Evolutionary conservation across 2,888 invertebrate genomes (phyloP).

Genomic region (Cantharis flavilabris): DNA sequence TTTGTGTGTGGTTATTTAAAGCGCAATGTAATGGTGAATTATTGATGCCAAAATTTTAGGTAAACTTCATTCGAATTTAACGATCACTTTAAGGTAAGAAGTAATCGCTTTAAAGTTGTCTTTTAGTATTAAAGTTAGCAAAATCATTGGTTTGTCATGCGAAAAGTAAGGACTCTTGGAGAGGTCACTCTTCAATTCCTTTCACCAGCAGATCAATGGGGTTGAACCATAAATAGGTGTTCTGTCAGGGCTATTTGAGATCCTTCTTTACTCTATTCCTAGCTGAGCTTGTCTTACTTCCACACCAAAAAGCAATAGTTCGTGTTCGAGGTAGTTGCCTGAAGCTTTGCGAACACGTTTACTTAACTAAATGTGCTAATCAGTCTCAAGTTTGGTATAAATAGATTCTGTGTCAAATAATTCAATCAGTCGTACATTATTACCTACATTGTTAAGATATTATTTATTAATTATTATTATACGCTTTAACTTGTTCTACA

Average conservation of each 20-base stretch:
- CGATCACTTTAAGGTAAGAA: background rate
- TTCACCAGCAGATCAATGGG: conserved; percentile 47
- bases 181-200: conserved; percentile 42
- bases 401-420: conserved; percentile 20
- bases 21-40: background rate
- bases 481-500: conserved; percentile 4
- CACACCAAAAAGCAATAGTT: conserved; percentile 44
- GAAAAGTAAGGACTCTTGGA: conserved; percentile 37
- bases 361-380: conserved; percentile 44
- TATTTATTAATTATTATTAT: conserved; percentile 13
- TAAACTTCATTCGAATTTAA: background rate
- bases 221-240: conserved; percentile 49
- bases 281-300: conserved; percentile 43
- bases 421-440: conserved; percentile 19
- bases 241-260: conserved; percentile 39
- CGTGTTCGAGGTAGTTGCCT: conserved; percentile 41
- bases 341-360: conserved; percentile 43
- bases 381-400: conserved; percentile 26
- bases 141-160: conserved; percentile 39
- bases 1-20: background rate
- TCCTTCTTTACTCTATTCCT: conserved; percentile 38
- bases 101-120: background rate
- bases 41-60: background rate
- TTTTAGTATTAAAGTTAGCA: conserved; percentile 24
- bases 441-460: conserved; percentile 13